A percentile compares a stretch with the other conserved stretches of the same genome.
Conservation (phyloP, 2,888 invertebrate species). For the Atrina japonica region DNA sequence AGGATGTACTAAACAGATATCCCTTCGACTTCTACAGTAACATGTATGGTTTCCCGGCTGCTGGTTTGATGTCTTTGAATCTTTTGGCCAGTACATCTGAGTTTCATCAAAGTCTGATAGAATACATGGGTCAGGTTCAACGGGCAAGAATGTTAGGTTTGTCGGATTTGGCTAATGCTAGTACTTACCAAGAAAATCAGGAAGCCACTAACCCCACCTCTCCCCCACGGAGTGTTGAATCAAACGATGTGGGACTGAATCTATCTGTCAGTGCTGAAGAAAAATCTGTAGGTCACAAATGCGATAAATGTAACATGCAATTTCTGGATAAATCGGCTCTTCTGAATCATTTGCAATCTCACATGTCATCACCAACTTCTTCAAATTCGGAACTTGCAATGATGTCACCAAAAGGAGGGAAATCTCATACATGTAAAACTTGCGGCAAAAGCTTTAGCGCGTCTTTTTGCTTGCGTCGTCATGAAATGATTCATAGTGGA, state of each 20-base stretch:
- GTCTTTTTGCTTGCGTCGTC: conserved; percentile 35
- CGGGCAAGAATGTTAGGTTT: conserved; percentile 15
- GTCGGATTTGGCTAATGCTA: conserved; percentile 10
- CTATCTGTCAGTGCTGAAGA: background rate
- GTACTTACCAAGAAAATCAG: background rate
- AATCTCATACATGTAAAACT: conserved; percentile 38
- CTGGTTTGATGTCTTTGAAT: conserved; percentile 22
- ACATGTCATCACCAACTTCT: background rate
- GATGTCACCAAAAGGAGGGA: conserved; percentile 18
- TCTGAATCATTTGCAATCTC: conserved; percentile 11
- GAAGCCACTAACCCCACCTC: background rate
- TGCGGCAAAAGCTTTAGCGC: conserved; percentile 41
- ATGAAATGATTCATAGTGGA: conserved; percentile 41
- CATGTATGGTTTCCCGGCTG: conserved; percentile 21
- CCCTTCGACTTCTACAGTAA: too few relatives aligned
- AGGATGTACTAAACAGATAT: too few relatives aligned
- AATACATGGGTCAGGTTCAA: conserved; percentile 26
- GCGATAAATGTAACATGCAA: conserved; percentile 16
- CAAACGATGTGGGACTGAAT: conserved; percentile 11
- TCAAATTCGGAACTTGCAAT: background rate
- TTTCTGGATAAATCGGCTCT: conserved; percentile 12
- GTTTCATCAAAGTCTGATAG: conserved; percentile 27
- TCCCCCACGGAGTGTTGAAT: background rate
- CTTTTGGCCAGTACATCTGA: conserved; percentile 22
- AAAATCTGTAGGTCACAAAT: conserved; percentile 1